Conservation (phyloP, 2,888 invertebrate genomes). For the Pegoplata infirma region DNA sequence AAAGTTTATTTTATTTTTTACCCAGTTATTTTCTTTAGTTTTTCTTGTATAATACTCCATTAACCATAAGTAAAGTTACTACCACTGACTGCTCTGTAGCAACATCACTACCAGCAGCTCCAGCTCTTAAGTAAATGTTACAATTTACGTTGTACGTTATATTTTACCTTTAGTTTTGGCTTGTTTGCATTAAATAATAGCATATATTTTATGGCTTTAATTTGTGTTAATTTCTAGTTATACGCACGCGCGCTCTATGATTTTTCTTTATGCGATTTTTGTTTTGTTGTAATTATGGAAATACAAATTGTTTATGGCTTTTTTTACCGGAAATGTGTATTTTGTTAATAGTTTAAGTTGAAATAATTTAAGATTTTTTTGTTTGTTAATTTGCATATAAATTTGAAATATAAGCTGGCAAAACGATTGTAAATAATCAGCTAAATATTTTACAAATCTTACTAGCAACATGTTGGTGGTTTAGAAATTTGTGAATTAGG, state of each 20-base stretch:
- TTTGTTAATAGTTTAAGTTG: conserved; percentile 31
- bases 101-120: no score
- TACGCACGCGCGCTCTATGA: conserved; percentile 56
- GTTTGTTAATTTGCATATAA: not conserved
- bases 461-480: no score
- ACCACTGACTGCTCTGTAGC: not conserved
- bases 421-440: no score
- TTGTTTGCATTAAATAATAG: conserved; percentile 47
- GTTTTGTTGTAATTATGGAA: conserved; percentile 19
- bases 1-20: not conserved
- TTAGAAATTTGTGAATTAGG: no score
- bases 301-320: conserved; percentile 42
- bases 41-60: not conserved
- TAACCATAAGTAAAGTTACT: not conserved
- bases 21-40: not conserved
- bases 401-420: no score
- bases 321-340: conserved; percentile 39
- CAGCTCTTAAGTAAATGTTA: not conserved
- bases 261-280: conserved; percentile 8
- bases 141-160: no score
- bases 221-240: conserved; percentile 55
- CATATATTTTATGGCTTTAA: conserved; percentile 46
- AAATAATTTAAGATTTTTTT: not conserved
- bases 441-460: no score
- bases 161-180: not conserved